These are phyloP conservation scores for Platorchestia sp. DNA, from an alignment of 1,140 invertebrate genomes.

Conservation along the genomic window DNA sequence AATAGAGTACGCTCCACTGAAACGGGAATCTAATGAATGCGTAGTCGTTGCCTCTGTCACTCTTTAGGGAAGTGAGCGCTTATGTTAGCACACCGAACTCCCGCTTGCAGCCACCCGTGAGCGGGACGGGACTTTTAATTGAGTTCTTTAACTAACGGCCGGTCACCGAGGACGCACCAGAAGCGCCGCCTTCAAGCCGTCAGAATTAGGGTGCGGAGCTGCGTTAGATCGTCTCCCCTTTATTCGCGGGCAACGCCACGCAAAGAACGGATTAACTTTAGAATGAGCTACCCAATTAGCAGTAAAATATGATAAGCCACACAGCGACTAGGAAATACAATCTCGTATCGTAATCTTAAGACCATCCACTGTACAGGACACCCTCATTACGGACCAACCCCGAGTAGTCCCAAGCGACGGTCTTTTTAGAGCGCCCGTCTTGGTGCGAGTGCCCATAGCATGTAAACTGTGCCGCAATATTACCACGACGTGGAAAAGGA, in stretches of 20 bases:
- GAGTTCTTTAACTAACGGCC: conserved; percentile 44
- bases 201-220: background rate
- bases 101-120: background rate
- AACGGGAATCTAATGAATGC: background rate
- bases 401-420: background rate
- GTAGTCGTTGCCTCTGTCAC: background rate
- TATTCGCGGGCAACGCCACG: background rate
- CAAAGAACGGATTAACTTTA: background rate
- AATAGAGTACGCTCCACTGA: background rate
- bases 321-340: background rate
- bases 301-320: conserved; percentile 43
- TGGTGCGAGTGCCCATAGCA: background rate
- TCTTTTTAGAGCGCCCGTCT: background rate
- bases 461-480: background rate
- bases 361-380: conserved; percentile 1
- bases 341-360: background rate
- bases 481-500: background rate
- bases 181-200: background rate
- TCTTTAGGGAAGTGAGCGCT: background rate
- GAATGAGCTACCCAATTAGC: conserved; percentile 11
- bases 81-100: background rate
- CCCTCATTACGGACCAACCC: background rate
- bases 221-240: background rate
- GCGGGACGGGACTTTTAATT: conserved; percentile 24
- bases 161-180: background rate